Evolutionary conservation across 2,797 vertebrate genomes (phyloP).

Genomic region (Anguilla megastoma): DNA sequence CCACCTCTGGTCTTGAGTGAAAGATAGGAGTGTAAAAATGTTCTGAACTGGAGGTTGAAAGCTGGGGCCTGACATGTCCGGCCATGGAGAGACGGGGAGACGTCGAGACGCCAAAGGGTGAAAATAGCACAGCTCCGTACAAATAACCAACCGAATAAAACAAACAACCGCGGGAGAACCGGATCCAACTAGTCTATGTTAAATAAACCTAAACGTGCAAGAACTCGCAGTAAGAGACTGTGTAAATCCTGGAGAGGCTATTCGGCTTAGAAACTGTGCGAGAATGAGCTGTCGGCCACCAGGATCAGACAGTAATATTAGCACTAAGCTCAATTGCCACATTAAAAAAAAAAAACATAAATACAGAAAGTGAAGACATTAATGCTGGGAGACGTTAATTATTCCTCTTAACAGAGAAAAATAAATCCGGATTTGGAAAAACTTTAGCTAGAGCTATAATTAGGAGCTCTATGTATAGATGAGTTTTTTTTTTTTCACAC

Average conservation of each 20-base stretch:
- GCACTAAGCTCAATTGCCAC: background rate
- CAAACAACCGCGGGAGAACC: background rate
- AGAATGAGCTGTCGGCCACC: background rate
- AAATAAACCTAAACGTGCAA: slow-evolving; percentile 5
- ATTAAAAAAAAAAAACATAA: background rate
- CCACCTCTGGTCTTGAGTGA: background rate
- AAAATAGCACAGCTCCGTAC: background rate
- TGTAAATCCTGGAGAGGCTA: background rate
- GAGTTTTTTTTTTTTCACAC: background rate
- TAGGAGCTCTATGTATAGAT: background rate
- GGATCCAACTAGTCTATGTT: background rate
- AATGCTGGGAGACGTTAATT: background rate
- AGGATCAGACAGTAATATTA: background rate
- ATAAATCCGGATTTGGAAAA: background rate
- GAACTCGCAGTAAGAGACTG: background rate
- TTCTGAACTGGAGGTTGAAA: background rate
- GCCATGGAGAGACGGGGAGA: background rate
- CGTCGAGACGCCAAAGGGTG: background rate
- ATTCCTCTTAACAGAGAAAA: background rate
- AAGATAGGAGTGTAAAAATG: background rate
- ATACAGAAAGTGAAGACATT: background rate
- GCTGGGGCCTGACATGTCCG: background rate
- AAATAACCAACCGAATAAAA: background rate
- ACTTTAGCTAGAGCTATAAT: background rate
- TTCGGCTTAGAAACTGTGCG: background rate